Evolutionary conservation across 2,797 vertebrate species (phyloP).

Genomic region (Tiaroga cobitis): DNA sequence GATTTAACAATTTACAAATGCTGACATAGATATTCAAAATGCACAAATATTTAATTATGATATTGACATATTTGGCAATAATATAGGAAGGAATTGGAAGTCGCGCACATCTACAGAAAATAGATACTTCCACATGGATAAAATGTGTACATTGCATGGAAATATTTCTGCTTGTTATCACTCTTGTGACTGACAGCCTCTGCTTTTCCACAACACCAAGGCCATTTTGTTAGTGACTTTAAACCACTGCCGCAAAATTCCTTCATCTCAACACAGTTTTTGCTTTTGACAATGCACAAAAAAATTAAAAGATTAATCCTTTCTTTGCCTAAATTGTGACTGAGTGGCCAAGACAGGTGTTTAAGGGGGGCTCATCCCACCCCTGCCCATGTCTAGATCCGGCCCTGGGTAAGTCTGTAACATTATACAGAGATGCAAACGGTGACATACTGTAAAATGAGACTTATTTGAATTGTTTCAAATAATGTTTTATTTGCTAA

Average conservation of each 20-base stretch:
- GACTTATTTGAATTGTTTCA: background rate
- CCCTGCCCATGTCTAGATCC: too few relatives aligned
- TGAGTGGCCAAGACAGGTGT: background rate
- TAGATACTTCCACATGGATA: background rate
- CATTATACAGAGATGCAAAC: background rate
- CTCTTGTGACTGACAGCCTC: background rate
- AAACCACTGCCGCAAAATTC: background rate
- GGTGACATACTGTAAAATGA: background rate
- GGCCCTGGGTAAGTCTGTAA: background rate
- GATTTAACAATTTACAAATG: background rate
- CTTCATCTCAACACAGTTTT: background rate
- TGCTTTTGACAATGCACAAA: background rate
- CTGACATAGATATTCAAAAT: background rate
- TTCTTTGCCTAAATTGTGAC: background rate
- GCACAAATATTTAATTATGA: background rate
- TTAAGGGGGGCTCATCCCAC: too few relatives aligned
- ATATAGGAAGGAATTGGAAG: background rate
- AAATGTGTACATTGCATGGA: background rate
- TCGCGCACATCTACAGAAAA: background rate
- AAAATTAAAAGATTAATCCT: background rate
- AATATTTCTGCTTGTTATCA: background rate
- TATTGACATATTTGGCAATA: background rate
- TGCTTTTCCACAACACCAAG: background rate
- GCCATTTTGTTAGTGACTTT: background rate
- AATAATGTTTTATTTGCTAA: background rate